These are phyloP conservation scores for Eolophus roseicapilla DNA, from an alignment of 2,113 vertebrate species.

Conservation along the genomic window DNA sequence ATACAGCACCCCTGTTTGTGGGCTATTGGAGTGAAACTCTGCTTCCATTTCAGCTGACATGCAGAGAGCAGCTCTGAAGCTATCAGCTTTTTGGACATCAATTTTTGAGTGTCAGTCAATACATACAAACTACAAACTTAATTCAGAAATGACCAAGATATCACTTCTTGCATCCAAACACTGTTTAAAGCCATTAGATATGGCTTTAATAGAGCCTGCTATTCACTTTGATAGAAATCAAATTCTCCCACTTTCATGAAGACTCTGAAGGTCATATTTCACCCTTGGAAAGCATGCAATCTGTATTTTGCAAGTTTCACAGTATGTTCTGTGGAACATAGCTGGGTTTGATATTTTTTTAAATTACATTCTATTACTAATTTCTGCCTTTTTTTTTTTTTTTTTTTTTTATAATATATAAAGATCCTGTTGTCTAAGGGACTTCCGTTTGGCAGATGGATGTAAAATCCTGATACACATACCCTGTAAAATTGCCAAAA, in stretches of 20 bases:
- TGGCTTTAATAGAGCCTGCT: neutral
- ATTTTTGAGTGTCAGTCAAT: neutral
- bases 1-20: neutral
- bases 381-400: neutral
- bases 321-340: neutral
- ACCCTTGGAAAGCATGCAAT: neutral
- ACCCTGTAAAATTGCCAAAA: neutral
- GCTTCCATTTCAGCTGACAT: neutral
- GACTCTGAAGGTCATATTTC: neutral
- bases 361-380: neutral
- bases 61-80: neutral
- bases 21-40: neutral
- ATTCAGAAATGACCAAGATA: neutral
- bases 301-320: neutral
- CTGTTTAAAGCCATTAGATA: neutral
- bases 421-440: neutral
- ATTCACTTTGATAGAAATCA: conserved; percentile 6
- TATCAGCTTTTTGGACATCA: neutral
- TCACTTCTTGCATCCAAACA: neutral
- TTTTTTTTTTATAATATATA: neutral
- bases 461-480: neutral
- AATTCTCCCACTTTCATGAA: neutral
- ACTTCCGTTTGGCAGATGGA: neutral
- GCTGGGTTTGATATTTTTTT: neutral
- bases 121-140: conserved; percentile 7